Evolutionary conservation across 2,888 invertebrate species (phyloP), one percentile per base, ranked within the genome.

Genomic region (Drosophila picticornis): DNA sequence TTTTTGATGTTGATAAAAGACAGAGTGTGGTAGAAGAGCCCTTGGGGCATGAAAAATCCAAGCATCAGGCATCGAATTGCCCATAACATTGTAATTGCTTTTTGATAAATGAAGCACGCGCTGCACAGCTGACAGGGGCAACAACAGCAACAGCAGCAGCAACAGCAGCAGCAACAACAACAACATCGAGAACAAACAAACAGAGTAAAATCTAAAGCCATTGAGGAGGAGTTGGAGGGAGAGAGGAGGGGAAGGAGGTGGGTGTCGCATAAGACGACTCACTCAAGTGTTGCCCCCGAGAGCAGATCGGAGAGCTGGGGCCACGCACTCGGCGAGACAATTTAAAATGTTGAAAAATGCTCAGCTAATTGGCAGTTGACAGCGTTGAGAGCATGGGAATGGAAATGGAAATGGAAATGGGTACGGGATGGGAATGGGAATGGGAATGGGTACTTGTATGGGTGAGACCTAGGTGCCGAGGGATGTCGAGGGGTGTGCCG

Each of bases 21-120:
- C 16, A 13, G 29, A 46, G 52, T 38, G n/a, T 22, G 53, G 25
- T 43, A 43, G 61, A 38, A 51, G 52, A 43, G 61, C 80, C 80
- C 78, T 50, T 58, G 61, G 77, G 77, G 63, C 74, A 43, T 52
- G 50, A 29, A 32, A 43, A 53, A 55, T 40, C 52, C 55, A 56
- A 51, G 64, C 75, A 72, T 75, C 73, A 70, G 63, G 81, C 79
- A 83, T 84, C 83, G 81, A 83, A 83, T 81, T 81, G 81, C 75
- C 78, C 64, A 88, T 81, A 85, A 88, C 86, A 85, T 85, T 88
- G 84, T 85, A 85, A 85, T 85, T 85, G 84, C 84, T 85, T 85
- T 88, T 85, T 85, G 84, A 85, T 85, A 85, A 85, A 85, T 85
- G 84, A 85, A 85, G 88, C 84, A 88, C 84, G 86, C 88, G 88